phyloP scores from a whole-genome alignment of 2,113 vertebrate genomes.

The Channa maculata region DNA sequence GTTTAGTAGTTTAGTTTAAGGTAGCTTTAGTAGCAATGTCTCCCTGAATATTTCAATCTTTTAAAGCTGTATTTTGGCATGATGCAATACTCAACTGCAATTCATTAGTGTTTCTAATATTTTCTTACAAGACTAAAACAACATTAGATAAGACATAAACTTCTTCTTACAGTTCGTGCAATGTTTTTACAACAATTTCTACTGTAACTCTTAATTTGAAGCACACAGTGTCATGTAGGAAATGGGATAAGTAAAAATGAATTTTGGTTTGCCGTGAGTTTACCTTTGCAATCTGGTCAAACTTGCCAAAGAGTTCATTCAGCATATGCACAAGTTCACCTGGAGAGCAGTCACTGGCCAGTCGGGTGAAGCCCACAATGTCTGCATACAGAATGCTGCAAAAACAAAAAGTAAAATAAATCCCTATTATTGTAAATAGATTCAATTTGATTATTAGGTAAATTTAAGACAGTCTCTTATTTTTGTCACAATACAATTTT shows the following conservation, averaged over 20 bases:
- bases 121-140: neutral
- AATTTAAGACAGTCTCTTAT: no score
- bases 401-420: neutral
- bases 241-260: neutral
- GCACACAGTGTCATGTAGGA: neutral
- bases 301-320: conserved; percentile 97
- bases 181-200: neutral
- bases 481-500: no score
- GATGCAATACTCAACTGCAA: no score
- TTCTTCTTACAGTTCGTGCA: neutral
- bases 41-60: no score
- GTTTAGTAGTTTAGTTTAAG: no score
- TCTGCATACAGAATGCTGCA: conserved; percentile 95
- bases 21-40: no score
- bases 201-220: neutral
- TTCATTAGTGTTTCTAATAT: neutral
- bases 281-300: conserved; percentile 99
- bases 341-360: conserved; percentile 97
- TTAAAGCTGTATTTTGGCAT: no score
- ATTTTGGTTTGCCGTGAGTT: neutral
- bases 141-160: neutral
- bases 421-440: no score
- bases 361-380: conserved; percentile 96
- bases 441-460: no score
- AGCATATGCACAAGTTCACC: conserved; percentile 97